These are phyloP conservation scores for Arrhopalites spinosus DNA, from an alignment of 2,888 invertebrate genomes.

Conservation along the genomic window DNA sequence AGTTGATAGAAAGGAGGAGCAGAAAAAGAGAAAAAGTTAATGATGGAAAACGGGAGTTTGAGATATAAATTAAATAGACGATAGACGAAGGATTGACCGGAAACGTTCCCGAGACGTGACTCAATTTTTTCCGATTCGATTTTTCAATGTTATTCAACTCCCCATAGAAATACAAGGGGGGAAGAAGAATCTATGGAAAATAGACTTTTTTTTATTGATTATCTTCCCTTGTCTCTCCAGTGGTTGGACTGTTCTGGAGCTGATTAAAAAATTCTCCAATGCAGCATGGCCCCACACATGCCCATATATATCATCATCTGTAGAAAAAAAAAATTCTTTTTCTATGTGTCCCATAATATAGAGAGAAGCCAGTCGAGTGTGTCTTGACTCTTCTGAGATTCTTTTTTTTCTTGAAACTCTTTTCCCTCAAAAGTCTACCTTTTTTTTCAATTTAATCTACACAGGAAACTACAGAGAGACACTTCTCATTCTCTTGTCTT, in stretches of 20 bases:
- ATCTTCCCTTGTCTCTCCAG: slow-evolving; percentile 26
- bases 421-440: too few species aligned
- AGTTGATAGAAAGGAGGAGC: slow-evolving; percentile 23
- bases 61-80: slow-evolving; percentile 45
- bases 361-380: too few species aligned
- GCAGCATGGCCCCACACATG: background rate
- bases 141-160: slow-evolving; percentile 42
- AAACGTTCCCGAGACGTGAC: slow-evolving; percentile 42
- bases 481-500: too few species aligned
- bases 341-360: too few species aligned
- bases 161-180: slow-evolving; percentile 22
- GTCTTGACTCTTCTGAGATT: too few species aligned
- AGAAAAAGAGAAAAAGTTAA: background rate
- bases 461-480: too few species aligned
- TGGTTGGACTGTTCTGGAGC: slow-evolving; percentile 7
- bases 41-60: slow-evolving; percentile 28
- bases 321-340: background rate
- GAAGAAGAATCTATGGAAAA: background rate
- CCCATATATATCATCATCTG: background rate
- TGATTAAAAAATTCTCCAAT: slow-evolving; percentile 37
- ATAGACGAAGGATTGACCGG: slow-evolving; percentile 43
- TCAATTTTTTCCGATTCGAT: slow-evolving; percentile 42
- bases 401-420: too few species aligned
- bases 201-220: slow-evolving; percentile 32
- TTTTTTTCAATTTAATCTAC: too few species aligned